phyloP scores from a whole-genome alignment of 2,113 vertebrate genomes.

The Arenaria interpres region DNA sequence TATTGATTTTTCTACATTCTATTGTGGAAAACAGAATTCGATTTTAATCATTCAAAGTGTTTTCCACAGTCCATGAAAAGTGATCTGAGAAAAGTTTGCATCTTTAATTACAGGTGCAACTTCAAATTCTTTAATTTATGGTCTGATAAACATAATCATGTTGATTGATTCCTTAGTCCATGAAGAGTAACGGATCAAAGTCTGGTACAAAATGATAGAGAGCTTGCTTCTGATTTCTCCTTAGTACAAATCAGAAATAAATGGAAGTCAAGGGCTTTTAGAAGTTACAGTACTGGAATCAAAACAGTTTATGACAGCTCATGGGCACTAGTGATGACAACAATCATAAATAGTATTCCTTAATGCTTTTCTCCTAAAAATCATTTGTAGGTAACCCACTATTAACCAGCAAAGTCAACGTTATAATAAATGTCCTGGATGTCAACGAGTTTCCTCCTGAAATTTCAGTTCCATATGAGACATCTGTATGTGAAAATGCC shows the following conservation, averaged over 20 bases:
- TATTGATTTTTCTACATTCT: not conserved
- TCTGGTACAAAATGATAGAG: not conserved
- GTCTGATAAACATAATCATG: not conserved
- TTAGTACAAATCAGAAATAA: not conserved
- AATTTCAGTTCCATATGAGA: slow-evolving; percentile 90
- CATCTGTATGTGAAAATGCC: slow-evolving; percentile 93
- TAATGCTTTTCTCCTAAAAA: slow-evolving; percentile 32
- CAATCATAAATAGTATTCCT: not conserved
- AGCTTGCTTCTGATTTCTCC: not conserved
- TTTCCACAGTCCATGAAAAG: not conserved
- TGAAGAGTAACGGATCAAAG: not conserved
- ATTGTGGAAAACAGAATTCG: not conserved
- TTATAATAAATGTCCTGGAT: slow-evolving; percentile 92
- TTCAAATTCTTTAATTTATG: not conserved
- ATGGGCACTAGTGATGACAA: not conserved
- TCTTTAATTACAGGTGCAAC: not conserved
- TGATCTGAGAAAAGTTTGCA: not conserved
- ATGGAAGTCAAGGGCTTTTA: not conserved
- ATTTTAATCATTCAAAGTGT: not conserved
- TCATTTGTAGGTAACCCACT: slow-evolving; percentile 86
- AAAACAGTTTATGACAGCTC: not conserved
- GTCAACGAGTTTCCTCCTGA: slow-evolving; percentile 98
- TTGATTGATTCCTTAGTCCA: not conserved
- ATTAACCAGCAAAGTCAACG: slow-evolving; percentile 89
- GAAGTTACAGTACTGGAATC: not conserved